These are phyloP conservation scores for Bombus sylvicola DNA, from an alignment of 1,140 invertebrate genomes.

Conservation along the genomic window DNA sequence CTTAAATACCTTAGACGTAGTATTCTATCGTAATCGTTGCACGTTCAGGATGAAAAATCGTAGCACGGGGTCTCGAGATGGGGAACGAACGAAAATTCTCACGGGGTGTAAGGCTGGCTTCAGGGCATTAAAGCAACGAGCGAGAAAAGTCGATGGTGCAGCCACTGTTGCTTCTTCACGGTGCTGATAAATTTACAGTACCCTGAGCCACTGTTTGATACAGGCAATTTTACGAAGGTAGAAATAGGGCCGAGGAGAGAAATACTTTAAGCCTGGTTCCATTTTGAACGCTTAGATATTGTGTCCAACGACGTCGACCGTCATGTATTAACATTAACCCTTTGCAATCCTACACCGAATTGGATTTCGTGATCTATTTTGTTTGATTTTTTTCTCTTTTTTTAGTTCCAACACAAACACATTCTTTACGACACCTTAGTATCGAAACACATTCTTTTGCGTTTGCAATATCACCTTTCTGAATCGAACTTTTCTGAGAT, in stretches of 20 bases:
- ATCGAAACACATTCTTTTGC: too few species aligned
- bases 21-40: not conserved
- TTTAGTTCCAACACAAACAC: not conserved
- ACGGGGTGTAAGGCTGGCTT: not conserved
- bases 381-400: not conserved
- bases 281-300: not conserved
- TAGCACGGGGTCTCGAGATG: not conserved
- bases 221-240: conserved; percentile 27
- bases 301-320: not conserved
- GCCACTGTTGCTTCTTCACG: not conserved
- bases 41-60: not conserved
- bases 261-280: not conserved
- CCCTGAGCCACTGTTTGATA: conserved; percentile 16
- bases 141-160: not conserved
- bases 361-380: not conserved
- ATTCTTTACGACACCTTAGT: too few species aligned
- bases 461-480: too few species aligned
- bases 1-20: not conserved
- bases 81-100: not conserved
- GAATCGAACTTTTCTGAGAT: too few species aligned
- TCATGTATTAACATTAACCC: not conserved
- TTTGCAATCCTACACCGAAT: not conserved
- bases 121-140: conserved; percentile 22
- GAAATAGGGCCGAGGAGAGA: not conserved
- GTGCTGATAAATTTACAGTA: conserved; percentile 34